A percentile compares a stretch with the other conserved stretches of the same genome.
phyloP scores from a whole-genome alignment of 1,140 invertebrate species.

The Euura lappo region DNA sequence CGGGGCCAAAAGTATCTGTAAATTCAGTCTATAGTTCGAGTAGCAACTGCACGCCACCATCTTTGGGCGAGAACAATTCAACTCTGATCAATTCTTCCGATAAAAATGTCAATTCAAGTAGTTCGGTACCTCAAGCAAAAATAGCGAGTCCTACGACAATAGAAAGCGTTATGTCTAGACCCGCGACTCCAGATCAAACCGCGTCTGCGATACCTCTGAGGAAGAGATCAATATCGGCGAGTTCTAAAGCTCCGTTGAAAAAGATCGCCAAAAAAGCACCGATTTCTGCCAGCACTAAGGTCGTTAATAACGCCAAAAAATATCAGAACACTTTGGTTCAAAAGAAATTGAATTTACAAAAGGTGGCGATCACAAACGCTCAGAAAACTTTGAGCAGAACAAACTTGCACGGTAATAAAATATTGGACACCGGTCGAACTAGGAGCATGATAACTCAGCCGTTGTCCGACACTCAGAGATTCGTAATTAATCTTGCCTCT shows the following conservation, averaged over 20 bases:
- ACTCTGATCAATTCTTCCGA: not conserved
- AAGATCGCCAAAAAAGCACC: constrained; percentile 38
- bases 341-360: constrained; percentile 42
- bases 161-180: not conserved
- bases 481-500: constrained; percentile 52
- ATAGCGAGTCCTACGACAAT: not conserved
- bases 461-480: constrained; percentile 32
- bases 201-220: constrained; percentile 9
- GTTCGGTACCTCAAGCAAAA: not conserved
- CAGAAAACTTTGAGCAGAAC: constrained; percentile 22
- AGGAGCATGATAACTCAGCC: constrained; percentile 29
- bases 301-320: constrained; percentile 49
- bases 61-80: too few relatives aligned
- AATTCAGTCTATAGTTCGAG: not conserved
- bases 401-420: constrained; percentile 17
- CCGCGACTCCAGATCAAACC: not conserved
- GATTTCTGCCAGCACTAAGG: constrained; percentile 42
- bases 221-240: constrained; percentile 18
- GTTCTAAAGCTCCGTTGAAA: constrained; percentile 27
- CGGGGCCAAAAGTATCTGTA: not conserved
- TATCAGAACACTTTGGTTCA: constrained; percentile 42
- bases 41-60: not conserved
- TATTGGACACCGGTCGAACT: constrained; percentile 21
- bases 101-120: not conserved
- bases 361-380: constrained; percentile 27